Percentiles rank a stretch among this genome's conserved stretches.
These are phyloP conservation scores for Gallinago jamesoni DNA, from an alignment of 2,113 vertebrate genomes.

Conservation along the genomic window DNA sequence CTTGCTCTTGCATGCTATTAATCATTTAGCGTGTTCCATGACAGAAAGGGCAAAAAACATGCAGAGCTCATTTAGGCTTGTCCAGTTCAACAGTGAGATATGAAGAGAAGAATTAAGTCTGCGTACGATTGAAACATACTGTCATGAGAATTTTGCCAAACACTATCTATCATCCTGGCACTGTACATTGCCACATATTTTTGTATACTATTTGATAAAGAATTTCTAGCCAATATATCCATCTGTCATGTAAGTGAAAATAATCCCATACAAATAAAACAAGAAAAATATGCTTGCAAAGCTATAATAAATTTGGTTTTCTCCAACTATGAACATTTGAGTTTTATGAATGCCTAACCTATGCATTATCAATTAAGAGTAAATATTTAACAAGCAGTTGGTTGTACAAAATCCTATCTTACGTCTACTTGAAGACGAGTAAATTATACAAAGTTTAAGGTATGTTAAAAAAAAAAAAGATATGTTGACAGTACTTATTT, in stretches of 20 bases:
- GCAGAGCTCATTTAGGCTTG: neutral
- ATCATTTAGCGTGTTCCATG: neutral
- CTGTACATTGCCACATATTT: neutral
- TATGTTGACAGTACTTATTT: neutral
- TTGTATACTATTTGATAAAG: neutral
- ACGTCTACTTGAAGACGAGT: neutral
- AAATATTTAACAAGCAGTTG: neutral
- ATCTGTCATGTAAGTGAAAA: constrained; percentile 28
- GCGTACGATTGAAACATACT: neutral
- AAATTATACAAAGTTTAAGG: neutral
- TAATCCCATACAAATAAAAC: neutral
- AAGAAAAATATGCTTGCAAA: constrained; percentile 9
- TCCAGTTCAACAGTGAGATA: neutral
- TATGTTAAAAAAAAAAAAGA: neutral
- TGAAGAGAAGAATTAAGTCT: neutral
- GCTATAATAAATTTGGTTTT: neutral
- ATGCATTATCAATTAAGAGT: neutral
- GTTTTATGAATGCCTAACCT: neutral
- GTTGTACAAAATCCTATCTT: neutral
- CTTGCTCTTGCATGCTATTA: neutral
- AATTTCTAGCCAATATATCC: neutral
- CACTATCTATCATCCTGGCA: neutral
- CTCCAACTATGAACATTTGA: neutral
- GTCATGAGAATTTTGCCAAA: neutral
- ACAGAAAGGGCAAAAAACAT: neutral